A percentile compares a stretch with the other conserved stretches of the same genome.
Conservation (phyloP, 2,888 invertebrate species). For the Acrocera orbiculus region DNA sequence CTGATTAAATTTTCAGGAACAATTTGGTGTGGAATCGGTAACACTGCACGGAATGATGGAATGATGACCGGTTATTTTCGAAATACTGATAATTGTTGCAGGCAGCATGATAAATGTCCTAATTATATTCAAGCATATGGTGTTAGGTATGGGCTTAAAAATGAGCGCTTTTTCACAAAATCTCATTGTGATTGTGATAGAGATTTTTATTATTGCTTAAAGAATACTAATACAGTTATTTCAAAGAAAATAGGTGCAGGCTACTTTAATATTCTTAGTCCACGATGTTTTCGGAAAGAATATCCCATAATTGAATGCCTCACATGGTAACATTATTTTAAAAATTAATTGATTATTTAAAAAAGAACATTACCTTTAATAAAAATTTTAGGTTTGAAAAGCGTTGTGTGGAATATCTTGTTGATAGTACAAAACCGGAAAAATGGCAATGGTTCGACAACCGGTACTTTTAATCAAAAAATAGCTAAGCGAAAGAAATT, state of each 20-base stretch:
- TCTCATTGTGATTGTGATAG: conserved; percentile 54
- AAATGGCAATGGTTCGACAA: conserved; percentile 46
- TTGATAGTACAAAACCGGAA: conserved; percentile 33
- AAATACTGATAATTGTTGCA: conserved; percentile 49
- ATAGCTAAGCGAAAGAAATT: no score
- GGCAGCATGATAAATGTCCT: conserved; percentile 51
- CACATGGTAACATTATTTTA: conserved; percentile 15
- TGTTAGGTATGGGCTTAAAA: conserved; percentile 40
- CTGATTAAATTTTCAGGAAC: conserved; percentile 44
- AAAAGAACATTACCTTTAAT: no score
- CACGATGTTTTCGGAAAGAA: conserved; percentile 49
- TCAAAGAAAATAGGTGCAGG: conserved; percentile 45
- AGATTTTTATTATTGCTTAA: conserved; percentile 48
- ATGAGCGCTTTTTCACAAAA: conserved; percentile 48
- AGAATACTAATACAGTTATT: conserved; percentile 35
- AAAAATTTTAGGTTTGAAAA: conserved; percentile 13
- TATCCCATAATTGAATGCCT: conserved; percentile 31
- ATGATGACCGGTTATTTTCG: conserved; percentile 48
- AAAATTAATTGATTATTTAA: no score
- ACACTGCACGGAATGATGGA: conserved; percentile 36
- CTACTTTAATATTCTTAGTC: conserved; percentile 55
- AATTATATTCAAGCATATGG: conserved; percentile 38
- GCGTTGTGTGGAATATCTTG: conserved; percentile 38
- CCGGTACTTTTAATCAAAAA: conserved; percentile 33
- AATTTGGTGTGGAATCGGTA: conserved; percentile 57